Conservation (phyloP, 1,140 invertebrate genomes). For the Gonatopus flavifemur region DNA sequence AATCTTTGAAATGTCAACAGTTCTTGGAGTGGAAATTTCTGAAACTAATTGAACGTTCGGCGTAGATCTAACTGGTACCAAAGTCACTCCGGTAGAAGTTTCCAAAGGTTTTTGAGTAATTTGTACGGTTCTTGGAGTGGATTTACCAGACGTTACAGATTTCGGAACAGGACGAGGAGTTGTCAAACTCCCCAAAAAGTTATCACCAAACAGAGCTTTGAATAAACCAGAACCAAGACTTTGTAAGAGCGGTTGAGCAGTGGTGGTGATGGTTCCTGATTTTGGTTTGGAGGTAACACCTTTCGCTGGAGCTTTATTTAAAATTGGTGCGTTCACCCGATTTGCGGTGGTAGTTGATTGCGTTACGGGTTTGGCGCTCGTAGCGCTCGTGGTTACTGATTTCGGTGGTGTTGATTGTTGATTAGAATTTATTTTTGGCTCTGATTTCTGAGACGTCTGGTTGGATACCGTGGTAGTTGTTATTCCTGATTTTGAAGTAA, state of each 20-base stretch:
- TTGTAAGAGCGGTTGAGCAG: slow-evolving; percentile 19
- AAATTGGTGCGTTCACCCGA: too few relatives aligned
- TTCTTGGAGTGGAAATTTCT: slow-evolving; percentile 11
- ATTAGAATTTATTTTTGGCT: not conserved
- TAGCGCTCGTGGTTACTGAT: slow-evolving; percentile 35
- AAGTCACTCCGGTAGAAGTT: not conserved
- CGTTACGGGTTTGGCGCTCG: slow-evolving; percentile 33
- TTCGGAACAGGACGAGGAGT: slow-evolving; percentile 16
- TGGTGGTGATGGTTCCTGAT: too few relatives aligned
- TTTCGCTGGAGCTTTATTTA: too few relatives aligned
- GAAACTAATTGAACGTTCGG: slow-evolving; percentile 4
- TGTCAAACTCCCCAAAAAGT: slow-evolving; percentile 28
- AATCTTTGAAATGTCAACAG: slow-evolving; percentile 23
- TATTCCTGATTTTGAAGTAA: slow-evolving; percentile 25
- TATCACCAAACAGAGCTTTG: slow-evolving; percentile 44
- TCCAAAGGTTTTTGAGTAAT: slow-evolving; percentile 16
- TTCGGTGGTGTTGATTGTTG: slow-evolving; percentile 6
- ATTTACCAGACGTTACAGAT: slow-evolving; percentile 1
- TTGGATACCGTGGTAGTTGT: slow-evolving; percentile 8
- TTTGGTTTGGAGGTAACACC: slow-evolving; percentile 29
- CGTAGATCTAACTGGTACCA: slow-evolving; percentile 6
- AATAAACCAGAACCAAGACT: slow-evolving; percentile 45
- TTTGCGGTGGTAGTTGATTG: too few relatives aligned
- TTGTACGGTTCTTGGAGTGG: slow-evolving; percentile 24
- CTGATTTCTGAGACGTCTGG: slow-evolving; percentile 7